Base-by-base conservation (phyloP, 2,888 invertebrate genomes). In the Tetranychus truncatus region DNA sequence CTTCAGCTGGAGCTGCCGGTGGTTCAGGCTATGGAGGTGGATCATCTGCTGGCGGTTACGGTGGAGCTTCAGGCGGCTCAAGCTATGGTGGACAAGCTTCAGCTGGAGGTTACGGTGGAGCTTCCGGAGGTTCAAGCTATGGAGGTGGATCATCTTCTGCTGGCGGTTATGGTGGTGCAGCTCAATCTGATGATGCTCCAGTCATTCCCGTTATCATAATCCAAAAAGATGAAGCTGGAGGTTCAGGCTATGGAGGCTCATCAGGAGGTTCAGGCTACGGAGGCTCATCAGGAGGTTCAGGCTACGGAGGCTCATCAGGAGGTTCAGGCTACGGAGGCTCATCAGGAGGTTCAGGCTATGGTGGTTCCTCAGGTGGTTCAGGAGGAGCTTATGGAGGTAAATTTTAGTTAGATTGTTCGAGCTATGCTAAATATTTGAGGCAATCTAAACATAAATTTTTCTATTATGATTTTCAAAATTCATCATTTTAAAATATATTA, bases 151-250 rank as follows among this genome's bases (percentile, higher is more conserved):
- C 67, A 21, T 55, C 55, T 5, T 34, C 34, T 34, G n/a, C 72
- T 18, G 67, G 67, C n/a, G 67, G 67, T 18, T 67, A 67, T 24
- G 67, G 67, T 67, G 67, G 18, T 20, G 18, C 9, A 67, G 67
- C 9, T 21, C 55, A 55, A 55, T 55, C 55, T 15, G 24, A 67
- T n/a, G 77, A 77, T 65, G 74, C 77, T n/a, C 77, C 77, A 46
- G 77, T 77, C 21, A 77, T 77, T 65, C 77, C 77, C 8, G 77
- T 77, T 6, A 77, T 77, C 69, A 76, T 77, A 45, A 77, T 77
- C 21, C 76, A 77, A 66, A 75, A 45, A 24, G 77, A 77, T 34
- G 77, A 77, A 21, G 55, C 55, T 55, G 66, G 24, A 8, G 8
- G 9, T 7, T 15, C n/a, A 11, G 69, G 69, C 9, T 74, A 72